Conservation (phyloP, 2,797 vertebrate species). For the Gallinago stenura region DNA sequence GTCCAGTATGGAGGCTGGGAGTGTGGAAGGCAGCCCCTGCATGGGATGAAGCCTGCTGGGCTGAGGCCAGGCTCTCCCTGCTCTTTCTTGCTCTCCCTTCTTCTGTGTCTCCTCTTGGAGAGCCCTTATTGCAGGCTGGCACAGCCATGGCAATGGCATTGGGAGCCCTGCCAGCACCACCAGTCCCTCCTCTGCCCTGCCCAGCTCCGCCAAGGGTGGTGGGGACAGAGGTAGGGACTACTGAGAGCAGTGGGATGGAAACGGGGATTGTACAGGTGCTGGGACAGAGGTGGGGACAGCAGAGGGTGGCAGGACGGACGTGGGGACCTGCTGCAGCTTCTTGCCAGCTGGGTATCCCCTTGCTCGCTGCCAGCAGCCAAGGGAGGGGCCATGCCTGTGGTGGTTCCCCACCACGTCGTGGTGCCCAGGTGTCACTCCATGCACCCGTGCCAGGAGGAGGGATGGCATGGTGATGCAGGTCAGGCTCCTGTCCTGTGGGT, state of each 20-base stretch:
- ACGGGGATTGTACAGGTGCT: fast-evolving
- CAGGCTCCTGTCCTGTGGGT: fast-evolving
- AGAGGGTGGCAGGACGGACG: neutral
- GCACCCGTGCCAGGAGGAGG: neutral
- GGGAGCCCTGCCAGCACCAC: neutral
- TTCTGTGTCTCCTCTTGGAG: fast-evolving
- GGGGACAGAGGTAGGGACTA: fast-evolving
- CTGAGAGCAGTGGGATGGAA: neutral
- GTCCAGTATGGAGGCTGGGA: neutral
- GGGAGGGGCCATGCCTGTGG: fast-evolving
- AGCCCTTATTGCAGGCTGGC: neutral
- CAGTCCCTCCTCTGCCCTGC: fast-evolving
- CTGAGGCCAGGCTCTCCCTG: neutral
- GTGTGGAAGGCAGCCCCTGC: neutral
- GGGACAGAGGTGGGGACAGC: neutral
- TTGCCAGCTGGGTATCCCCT: fast-evolving
- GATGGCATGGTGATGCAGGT: fast-evolving
- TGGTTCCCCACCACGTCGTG: fast-evolving
- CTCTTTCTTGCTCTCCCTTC: neutral
- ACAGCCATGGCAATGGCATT: fast-evolving
- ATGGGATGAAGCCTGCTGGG: neutral
- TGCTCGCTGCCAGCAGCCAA: neutral
- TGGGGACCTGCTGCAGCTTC: neutral
- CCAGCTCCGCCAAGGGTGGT: fast-evolving
- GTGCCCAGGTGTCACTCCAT: neutral